Evolutionary conservation across 2,888 invertebrate genomes (phyloP), one percentile per base, ranked within the genome.

Genomic region (Ptilodon capucinus): DNA sequence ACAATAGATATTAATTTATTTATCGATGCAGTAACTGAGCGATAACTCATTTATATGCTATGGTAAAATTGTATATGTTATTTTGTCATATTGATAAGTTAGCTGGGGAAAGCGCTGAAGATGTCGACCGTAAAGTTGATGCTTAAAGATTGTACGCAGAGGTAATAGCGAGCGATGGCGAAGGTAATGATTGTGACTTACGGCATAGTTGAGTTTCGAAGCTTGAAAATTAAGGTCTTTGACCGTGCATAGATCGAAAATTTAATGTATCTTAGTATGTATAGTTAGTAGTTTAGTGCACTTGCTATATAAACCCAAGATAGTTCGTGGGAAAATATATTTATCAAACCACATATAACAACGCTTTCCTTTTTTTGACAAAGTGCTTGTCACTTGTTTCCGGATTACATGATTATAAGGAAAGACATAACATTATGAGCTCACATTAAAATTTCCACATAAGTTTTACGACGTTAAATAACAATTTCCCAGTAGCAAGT

Each of bases 1-100:
- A 75, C 81, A 79, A 85, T 87, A 81, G 83, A 83, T 88, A 85
- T 86, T 86, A 80, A 85, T 82, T 80, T 81, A 83, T 85, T 80
- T 81, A 79, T 79, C 69, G 54, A 74, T 71, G 62, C 74, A 58
- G 60, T 36, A 53, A 57, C 57, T 48, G 63, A 63, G 60, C 61
- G 57, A 55, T 58, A 58, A 51, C 60, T 62, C 64, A 70, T 74
- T 66, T 64, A 61, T 71, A 74, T 72, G 68, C 71, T 39, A 35
- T 13, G 35, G 41, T 40, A 46, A 46, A 43, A 51, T 60, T 48
- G 30, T 57, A 51, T 59, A 69, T 62, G 66, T 66, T 50, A 54
- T 69, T 74, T 73, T 64, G 51, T 60, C 54, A 65, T 66, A 64
- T 61, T 30, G 46, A 21, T 50, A 46, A 44, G 34, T 46, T 36